These are phyloP conservation scores for Papilio aristodemus DNA, from an alignment of 1,140 invertebrate species.

Conservation along the genomic window DNA sequence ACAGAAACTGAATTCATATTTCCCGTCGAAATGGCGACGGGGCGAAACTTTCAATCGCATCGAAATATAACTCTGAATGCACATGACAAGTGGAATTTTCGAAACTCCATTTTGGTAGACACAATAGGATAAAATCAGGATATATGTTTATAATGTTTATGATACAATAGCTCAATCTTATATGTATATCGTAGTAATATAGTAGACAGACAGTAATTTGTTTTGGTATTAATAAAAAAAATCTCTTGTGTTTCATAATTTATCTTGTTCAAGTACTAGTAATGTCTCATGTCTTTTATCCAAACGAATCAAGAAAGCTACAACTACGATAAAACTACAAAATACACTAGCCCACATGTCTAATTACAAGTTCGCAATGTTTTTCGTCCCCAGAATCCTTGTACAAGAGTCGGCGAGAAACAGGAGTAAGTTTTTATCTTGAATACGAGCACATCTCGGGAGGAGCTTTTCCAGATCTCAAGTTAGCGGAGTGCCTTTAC, in stretches of 20 bases:
- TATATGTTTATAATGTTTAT: neutral
- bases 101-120: constrained; percentile 14
- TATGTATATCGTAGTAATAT: neutral
- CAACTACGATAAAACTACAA: neutral
- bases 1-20: constrained; percentile 30
- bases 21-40: constrained; percentile 15
- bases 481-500: constrained; percentile 18
- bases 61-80: constrained; percentile 12
- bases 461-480: constrained; percentile 22
- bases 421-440: constrained; percentile 29
- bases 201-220: neutral
- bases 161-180: neutral
- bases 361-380: neutral
- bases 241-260: no score
- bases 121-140: neutral
- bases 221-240: no score
- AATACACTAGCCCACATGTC: neutral
- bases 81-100: constrained; percentile 2
- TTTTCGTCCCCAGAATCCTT: constrained; percentile 7
- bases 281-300: neutral
- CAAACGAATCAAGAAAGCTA: no score
- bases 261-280: no score
- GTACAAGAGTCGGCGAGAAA: neutral
- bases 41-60: constrained; percentile 26
- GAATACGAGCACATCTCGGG: constrained; percentile 24